phyloP scores from a whole-genome alignment of 2,888 invertebrate genomes.

The Sphaerophoria rueppellii region DNA sequence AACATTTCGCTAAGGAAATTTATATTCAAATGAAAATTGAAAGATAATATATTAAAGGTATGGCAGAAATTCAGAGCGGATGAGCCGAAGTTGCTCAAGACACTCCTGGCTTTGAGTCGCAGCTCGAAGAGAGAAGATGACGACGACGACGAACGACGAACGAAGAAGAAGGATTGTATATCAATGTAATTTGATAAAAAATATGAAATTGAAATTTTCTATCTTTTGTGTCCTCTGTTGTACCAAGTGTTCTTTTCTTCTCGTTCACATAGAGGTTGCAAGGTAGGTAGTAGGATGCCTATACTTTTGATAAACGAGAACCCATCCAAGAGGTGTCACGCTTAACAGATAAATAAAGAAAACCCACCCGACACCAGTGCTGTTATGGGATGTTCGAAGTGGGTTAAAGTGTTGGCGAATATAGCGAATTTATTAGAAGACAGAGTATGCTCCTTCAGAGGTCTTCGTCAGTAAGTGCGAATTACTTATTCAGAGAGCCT shows the following conservation, averaged over 20 bases:
- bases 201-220: constrained; percentile 73
- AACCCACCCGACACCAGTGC: background rate
- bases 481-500: constrained; percentile 70
- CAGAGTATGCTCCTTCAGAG: constrained; percentile 56
- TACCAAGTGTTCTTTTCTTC: background rate
- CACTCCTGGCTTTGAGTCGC: constrained; percentile 13
- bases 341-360: background rate
- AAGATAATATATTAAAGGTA: constrained; percentile 73
- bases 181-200: constrained; percentile 72
- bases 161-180: constrained; percentile 70
- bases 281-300: background rate
- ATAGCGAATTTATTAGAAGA: constrained; percentile 63
- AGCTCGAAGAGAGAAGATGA: background rate
- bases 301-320: constrained; percentile 64
- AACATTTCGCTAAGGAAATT: constrained; percentile 63
- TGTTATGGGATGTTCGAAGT: constrained; percentile 45
- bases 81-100: constrained; percentile 29
- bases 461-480: constrained; percentile 65
- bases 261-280: background rate
- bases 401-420: constrained; percentile 65
- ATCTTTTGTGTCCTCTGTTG: constrained; percentile 29
- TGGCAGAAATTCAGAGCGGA: constrained; percentile 48
- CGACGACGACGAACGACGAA: constrained; percentile 15
- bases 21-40: constrained; percentile 73
- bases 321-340: constrained; percentile 31